A percentile compares a stretch with the other conserved stretches of the same genome.
These are phyloP conservation scores for Pocillopora verrucosa DNA, from an alignment of 64 coral and sea anemone species.

Conservation along the genomic window DNA sequence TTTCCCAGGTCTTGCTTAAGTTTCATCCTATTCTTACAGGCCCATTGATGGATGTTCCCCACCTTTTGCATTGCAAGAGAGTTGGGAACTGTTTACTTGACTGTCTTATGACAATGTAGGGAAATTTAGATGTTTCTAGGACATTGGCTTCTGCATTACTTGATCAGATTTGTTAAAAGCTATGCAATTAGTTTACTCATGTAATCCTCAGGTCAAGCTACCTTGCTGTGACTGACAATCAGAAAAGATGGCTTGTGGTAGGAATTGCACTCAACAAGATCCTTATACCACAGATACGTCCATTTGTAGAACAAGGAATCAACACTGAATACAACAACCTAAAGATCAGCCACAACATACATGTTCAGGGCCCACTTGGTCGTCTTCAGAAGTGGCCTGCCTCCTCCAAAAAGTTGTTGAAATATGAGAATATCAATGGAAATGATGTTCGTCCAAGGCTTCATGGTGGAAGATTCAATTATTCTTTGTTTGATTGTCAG, in stretches of 20 bases:
- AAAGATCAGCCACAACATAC: conserved; percentile 34
- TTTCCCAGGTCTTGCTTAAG: too few species aligned
- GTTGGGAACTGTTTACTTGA: too few species aligned
- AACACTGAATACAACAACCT: conserved; percentile 26
- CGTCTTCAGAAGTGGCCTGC: not conserved
- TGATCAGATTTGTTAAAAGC: too few species aligned
- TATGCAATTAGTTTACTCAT: too few species aligned
- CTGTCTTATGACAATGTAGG: too few species aligned
- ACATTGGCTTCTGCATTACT: too few species aligned
- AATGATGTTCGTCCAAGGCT: not conserved
- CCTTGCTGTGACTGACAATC: conserved; percentile 6
- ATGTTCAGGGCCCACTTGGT: not conserved
- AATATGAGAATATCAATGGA: conserved; percentile 29
- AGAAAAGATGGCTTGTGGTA: conserved; percentile 39
- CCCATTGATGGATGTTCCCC: too few species aligned
- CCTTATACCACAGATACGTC: conserved; percentile 31
- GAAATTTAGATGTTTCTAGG: too few species aligned
- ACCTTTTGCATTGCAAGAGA: too few species aligned
- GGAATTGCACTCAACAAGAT: conserved; percentile 35
- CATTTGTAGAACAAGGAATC: conserved; percentile 19
- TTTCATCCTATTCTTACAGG: too few species aligned
- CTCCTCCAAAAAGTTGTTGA: not conserved
- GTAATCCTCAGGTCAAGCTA: not conserved
- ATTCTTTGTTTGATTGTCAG: conserved; percentile 1
- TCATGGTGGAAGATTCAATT: not conserved